Evolutionary conservation across 2,797 vertebrate genomes (phyloP).

Genomic region (Podargus strigoides): DNA sequence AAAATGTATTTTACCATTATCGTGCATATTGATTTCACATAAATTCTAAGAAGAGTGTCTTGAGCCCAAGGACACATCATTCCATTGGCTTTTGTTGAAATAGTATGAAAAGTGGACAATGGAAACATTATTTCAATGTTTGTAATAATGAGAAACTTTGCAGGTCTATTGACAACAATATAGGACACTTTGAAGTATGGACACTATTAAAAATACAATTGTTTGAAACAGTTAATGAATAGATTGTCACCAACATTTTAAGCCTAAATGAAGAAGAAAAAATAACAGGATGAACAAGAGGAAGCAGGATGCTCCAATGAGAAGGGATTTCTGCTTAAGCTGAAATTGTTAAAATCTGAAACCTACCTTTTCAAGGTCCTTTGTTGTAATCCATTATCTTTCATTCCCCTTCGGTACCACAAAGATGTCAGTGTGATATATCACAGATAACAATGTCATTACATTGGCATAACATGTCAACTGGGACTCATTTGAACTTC

Average conservation of each 20-base stretch:
- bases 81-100: background rate
- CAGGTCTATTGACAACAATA: background rate
- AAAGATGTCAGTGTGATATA: conserved; percentile 30
- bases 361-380: conserved; percentile 45
- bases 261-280: background rate
- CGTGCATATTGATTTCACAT: background rate
- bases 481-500: conserved; percentile 53
- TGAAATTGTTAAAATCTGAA: conserved; percentile 8
- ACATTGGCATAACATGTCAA: conserved; percentile 30
- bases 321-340: background rate
- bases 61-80: background rate
- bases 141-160: background rate
- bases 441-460: conserved; percentile 48
- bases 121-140: background rate
- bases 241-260: background rate
- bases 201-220: background rate
- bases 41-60: background rate
- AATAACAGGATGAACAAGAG: background rate
- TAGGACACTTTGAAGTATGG: background rate
- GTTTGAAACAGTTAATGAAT: background rate
- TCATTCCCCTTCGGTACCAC: conserved; percentile 11
- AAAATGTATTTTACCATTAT: background rate
- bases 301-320: background rate
- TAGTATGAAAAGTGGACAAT: background rate
- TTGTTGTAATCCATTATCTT: conserved; percentile 38